These are phyloP conservation scores for Drosophila lacicola DNA, from an alignment of 2,888 invertebrate species.

Conservation along the genomic window DNA sequence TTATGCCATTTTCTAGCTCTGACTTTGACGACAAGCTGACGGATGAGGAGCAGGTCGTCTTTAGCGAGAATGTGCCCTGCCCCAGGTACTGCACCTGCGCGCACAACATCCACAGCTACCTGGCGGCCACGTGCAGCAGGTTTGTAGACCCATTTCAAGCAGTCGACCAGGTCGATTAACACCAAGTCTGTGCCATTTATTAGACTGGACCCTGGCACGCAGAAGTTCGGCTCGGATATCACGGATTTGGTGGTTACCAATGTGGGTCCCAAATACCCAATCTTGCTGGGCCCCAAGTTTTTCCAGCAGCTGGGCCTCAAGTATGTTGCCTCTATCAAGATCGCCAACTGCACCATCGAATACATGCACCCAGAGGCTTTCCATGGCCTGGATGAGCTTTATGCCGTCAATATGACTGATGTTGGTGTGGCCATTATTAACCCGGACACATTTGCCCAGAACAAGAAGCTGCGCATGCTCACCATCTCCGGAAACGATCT, in stretches of 20 bases:
- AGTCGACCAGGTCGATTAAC: accelerated
- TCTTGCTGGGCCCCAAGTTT: constrained; percentile 87
- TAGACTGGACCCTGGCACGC: constrained; percentile 88
- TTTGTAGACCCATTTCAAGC: constrained; percentile 26
- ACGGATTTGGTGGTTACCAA: constrained; percentile 89
- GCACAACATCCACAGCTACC: constrained; percentile 87
- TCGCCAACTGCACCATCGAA: constrained; percentile 89
- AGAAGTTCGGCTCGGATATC: constrained; percentile 89
- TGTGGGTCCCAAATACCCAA: constrained; percentile 87
- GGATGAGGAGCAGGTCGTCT: constrained; percentile 82
- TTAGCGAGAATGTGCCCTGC: constrained; percentile 86
- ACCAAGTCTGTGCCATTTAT: neutral
- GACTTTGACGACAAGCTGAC: constrained; percentile 77
- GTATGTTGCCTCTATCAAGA: constrained; percentile 89
- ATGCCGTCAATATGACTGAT: constrained; percentile 89
- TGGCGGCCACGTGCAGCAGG: constrained; percentile 89
- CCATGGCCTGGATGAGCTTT: constrained; percentile 88
- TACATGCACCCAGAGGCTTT: constrained; percentile 90
- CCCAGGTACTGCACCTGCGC: constrained; percentile 88
- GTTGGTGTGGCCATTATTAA: constrained; percentile 89
- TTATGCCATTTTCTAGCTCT: constrained; percentile 15
- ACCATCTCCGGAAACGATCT: constrained; percentile 89
- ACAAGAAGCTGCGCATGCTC: constrained; percentile 88
- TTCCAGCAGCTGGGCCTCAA: constrained; percentile 88
- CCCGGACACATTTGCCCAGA: constrained; percentile 89